Evolutionary conservation across 1,140 invertebrate genomes (phyloP).

Genomic region (Listronotus bonariensis): DNA sequence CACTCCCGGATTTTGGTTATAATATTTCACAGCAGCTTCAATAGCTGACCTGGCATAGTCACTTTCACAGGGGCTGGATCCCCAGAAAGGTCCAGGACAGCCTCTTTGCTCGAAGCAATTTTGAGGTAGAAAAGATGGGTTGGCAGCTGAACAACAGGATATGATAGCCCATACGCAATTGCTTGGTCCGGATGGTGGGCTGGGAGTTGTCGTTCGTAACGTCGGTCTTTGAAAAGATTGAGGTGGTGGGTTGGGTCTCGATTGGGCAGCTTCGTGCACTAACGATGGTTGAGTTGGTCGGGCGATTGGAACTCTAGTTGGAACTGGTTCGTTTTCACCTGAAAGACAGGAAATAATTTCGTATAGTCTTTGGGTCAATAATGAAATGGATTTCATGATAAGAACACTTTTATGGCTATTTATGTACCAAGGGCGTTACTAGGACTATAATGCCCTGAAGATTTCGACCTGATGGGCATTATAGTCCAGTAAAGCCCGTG

Average conservation of each 20-base stretch:
- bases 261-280: constrained; percentile 15
- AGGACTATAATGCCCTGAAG: too few species aligned
- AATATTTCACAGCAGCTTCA: constrained; percentile 51
- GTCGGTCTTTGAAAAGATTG: constrained; percentile 5
- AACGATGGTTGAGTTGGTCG: constrained; percentile 46
- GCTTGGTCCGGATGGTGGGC: constrained; percentile 35
- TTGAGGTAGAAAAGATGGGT: constrained; percentile 54
- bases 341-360: too few species aligned
- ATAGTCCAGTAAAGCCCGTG: too few species aligned
- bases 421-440: too few species aligned
- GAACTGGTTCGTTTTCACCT: background rate
- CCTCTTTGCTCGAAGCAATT: constrained; percentile 69
- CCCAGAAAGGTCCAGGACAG: constrained; percentile 68
- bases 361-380: too few species aligned
- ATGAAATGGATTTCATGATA: too few species aligned
- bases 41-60: constrained; percentile 60
- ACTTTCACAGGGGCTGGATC: constrained; percentile 64
- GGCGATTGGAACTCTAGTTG: constrained; percentile 40
- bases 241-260: background rate
- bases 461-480: too few species aligned
- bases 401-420: too few species aligned
- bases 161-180: constrained; percentile 70
- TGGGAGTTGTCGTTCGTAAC: constrained; percentile 22
- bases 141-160: constrained; percentile 63
- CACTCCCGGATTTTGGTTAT: constrained; percentile 12